Percentiles rank a stretch among this genome's conserved stretches.
Evolutionary conservation across 2,113 vertebrate genomes (phyloP).

Genomic region (Campylomormyrus tamandua): DNA sequence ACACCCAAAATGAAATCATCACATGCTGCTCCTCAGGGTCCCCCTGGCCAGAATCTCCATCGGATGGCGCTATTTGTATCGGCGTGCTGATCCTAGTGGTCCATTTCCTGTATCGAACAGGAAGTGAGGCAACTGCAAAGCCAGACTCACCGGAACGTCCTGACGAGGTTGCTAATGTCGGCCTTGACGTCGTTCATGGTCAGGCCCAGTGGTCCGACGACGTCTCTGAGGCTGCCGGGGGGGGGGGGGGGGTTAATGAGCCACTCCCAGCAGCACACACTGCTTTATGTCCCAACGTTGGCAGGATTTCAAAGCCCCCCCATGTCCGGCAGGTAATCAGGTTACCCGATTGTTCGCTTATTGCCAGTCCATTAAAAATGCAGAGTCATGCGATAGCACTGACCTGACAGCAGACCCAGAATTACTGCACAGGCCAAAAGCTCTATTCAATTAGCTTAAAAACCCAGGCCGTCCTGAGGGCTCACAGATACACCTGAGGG

Average conservation of each 20-base stretch:
- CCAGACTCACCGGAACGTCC: conserved; percentile 78
- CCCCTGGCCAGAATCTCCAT: not conserved
- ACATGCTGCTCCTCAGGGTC: not conserved
- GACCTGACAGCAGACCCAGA: conserved; percentile 36
- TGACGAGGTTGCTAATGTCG: conserved; percentile 78
- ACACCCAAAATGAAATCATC: not conserved
- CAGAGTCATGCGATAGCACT: conserved; percentile 54
- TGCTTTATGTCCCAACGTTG: not conserved
- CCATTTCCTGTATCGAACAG: not conserved
- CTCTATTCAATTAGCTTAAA: conserved; percentile 4
- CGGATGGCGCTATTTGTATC: not conserved
- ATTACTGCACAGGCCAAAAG: not conserved
- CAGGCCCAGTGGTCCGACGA: conserved; percentile 73
- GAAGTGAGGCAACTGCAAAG: not conserved
- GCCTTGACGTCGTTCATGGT: conserved; percentile 68
- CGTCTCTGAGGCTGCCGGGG: conserved; percentile 61
- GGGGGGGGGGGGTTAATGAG: conserved; percentile 21
- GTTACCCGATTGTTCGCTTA: conserved; percentile 40
- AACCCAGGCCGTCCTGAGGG: not conserved
- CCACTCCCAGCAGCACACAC: conserved; percentile 23
- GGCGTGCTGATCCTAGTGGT: too few species aligned
- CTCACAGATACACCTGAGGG: not conserved
- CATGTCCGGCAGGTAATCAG: conserved; percentile 32
- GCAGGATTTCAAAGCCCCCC: conserved; percentile 17
- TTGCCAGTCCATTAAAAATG: conserved; percentile 53